Conservation (phyloP, 2,888 invertebrate species). For the Drosophila lutescens region DNA sequence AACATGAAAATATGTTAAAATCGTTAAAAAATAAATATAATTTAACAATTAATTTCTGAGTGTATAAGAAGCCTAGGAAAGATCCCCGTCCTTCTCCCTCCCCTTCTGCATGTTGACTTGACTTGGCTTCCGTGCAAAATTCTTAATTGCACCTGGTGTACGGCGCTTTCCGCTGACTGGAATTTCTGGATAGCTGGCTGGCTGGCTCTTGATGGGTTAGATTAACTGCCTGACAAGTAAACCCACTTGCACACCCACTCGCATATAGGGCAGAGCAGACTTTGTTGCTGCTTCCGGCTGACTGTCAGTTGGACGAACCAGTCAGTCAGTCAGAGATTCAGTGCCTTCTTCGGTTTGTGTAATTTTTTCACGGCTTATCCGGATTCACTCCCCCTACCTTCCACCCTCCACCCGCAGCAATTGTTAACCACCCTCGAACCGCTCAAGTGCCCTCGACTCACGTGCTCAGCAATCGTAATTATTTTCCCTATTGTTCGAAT, state of each 20-base stretch:
- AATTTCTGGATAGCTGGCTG: conserved; percentile 67
- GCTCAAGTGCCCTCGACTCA: conserved; percentile 73
- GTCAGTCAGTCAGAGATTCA: conserved; percentile 46
- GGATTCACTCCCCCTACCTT: background rate
- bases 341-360: conserved; percentile 45
- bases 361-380: conserved; percentile 77
- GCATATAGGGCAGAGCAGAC: conserved; percentile 30
- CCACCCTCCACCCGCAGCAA: background rate
- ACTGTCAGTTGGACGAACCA: conserved; percentile 44
- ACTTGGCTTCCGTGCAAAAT: conserved; percentile 79
- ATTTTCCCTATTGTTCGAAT: conserved; percentile 80
- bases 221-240: conserved; percentile 82
- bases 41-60: background rate
- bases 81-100: conserved; percentile 2
- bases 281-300: conserved; percentile 72
- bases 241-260: conserved; percentile 56
- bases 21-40: background rate
- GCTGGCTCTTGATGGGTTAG: conserved; percentile 74
- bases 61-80: conserved; percentile 22
- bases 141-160: conserved; percentile 81
- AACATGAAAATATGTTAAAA: background rate
- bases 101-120: conserved; percentile 53
- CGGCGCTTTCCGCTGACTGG: conserved; percentile 75
- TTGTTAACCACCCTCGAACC: conserved; percentile 22
- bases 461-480: conserved; percentile 81